Evolutionary conservation across 2,113 vertebrate species (phyloP).

Genomic region (Orthonyx spaldingii): DNA sequence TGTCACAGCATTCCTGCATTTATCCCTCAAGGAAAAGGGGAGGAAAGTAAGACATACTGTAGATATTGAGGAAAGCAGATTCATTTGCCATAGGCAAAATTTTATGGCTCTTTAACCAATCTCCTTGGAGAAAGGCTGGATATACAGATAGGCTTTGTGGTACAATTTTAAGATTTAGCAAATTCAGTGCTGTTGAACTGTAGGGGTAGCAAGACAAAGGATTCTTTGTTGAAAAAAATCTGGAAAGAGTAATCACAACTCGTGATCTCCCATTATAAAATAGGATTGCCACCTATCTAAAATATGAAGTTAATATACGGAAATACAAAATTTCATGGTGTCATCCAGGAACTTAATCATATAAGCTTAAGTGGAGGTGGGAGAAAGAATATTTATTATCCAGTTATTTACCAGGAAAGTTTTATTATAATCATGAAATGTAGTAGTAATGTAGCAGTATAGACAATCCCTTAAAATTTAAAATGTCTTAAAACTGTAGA

Average conservation of each 20-base stretch:
- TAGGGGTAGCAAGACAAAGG: not conserved
- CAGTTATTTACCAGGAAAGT: not conserved
- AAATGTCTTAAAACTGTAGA: not conserved
- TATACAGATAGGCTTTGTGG: not conserved
- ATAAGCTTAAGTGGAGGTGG: fast-evolving
- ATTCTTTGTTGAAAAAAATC: not conserved
- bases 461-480: not conserved
- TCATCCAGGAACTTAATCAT: not conserved
- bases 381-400: not conserved
- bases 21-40: not conserved
- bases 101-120: not conserved
- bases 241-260: not conserved
- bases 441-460: not conserved
- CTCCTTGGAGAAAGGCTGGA: not conserved
- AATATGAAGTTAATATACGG: not conserved
- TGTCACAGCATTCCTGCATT: not conserved
- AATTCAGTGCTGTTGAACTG: not conserved
- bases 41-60: not conserved
- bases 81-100: not conserved
- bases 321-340: not conserved
- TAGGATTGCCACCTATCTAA: not conserved
- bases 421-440: not conserved
- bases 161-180: not conserved
- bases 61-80: not conserved
- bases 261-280: not conserved